Evolutionary conservation across 92 coral and sea anemone genomes (phyloP).

Genomic region (Porites evermanni): DNA sequence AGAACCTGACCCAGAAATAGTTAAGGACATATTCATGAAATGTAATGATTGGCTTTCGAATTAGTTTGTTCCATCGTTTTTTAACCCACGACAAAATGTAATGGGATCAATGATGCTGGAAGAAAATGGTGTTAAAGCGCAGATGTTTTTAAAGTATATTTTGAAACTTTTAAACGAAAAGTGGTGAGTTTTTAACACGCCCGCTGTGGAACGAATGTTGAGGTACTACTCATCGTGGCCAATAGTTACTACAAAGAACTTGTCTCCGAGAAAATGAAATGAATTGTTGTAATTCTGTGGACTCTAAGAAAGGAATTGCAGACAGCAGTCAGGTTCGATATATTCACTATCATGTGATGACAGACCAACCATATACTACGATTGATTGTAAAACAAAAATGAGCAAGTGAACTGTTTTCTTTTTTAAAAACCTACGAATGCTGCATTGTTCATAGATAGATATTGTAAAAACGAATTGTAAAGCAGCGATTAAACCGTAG

Average conservation of each 20-base stretch:
- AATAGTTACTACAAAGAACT: constrained; percentile 15
- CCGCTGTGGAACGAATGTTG: constrained; percentile 2
- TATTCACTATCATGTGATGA: constrained; percentile 11
- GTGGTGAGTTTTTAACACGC: constrained; percentile 6
- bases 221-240: constrained; percentile 9
- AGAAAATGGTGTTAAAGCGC: constrained; percentile 33
- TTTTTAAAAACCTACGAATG: constrained; percentile 13
- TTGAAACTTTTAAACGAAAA: constrained; percentile 31
- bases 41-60: constrained; percentile 53
- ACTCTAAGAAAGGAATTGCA: constrained; percentile 22
- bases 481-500: constrained; percentile 19
- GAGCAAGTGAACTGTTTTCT: constrained; percentile 5
- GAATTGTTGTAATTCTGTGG: constrained; percentile 1
- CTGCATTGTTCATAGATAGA: constrained; percentile 8
- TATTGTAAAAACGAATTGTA: constrained; percentile 18
- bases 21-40: constrained; percentile 41
- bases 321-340: constrained; percentile 12
- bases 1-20: constrained; percentile 37
- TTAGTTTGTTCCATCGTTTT: constrained; percentile 56
- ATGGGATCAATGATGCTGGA: constrained; percentile 43
- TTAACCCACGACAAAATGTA: constrained; percentile 53
- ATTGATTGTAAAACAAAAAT: constrained; percentile 3
- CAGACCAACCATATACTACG: constrained; percentile 11
- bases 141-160: constrained; percentile 38
- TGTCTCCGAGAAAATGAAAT: constrained; percentile 8